Conservation (phyloP, 1,140 invertebrate genomes). For the Cydia amplana region DNA sequence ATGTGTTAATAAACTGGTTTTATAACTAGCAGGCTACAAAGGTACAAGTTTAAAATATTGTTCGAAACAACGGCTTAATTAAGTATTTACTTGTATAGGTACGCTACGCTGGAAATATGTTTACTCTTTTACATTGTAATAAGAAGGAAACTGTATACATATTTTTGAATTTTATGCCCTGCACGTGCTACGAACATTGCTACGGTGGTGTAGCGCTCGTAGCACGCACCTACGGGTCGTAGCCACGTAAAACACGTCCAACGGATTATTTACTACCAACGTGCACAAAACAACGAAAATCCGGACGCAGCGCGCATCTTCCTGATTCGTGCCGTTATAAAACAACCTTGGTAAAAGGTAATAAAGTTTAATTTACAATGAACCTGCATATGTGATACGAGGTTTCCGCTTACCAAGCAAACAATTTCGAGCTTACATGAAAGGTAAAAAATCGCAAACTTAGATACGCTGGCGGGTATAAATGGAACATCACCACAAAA, state of each 20-base stretch:
- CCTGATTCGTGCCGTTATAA: neutral
- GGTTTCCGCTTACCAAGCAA: neutral
- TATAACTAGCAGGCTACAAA: neutral
- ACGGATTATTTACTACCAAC: conserved; percentile 8
- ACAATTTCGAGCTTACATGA: neutral
- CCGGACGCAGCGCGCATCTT: neutral
- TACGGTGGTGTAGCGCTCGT: conserved; percentile 1
- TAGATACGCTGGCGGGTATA: neutral
- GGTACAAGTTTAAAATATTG: no score
- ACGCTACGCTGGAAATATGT: neutral
- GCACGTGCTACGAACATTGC: conserved; percentile 5
- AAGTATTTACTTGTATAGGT: neutral
- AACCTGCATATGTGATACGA: neutral
- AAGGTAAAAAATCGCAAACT: conserved; percentile 4
- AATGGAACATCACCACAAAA: neutral
- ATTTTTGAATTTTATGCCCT: neutral
- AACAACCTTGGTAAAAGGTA: neutral
- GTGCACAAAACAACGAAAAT: neutral
- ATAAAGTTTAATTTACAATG: neutral
- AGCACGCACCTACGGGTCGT: conserved; percentile 6
- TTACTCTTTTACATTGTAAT: conserved; percentile 5
- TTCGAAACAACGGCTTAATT: neutral
- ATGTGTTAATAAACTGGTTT: no score
- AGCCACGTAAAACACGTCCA: neutral
- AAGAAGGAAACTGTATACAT: neutral